Evolutionary conservation across 2,797 vertebrate genomes (phyloP).

Genomic region (Hyperoplus lanceolatus): DNA sequence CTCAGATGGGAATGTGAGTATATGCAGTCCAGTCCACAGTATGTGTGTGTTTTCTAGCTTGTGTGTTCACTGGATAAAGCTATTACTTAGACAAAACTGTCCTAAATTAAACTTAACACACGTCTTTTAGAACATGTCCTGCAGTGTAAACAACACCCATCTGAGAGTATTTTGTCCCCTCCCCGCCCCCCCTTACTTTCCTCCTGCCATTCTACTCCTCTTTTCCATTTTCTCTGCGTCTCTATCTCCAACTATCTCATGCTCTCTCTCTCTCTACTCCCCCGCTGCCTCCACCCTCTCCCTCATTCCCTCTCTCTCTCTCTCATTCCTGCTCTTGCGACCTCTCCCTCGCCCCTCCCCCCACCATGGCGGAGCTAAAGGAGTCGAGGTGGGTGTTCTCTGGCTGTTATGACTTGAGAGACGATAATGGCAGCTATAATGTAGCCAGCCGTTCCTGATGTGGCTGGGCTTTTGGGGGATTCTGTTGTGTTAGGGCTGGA

Average conservation of each 20-base stretch:
- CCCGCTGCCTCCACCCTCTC: conserved; percentile 68
- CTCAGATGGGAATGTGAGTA: conserved; percentile 41
- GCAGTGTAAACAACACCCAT: conserved; percentile 74
- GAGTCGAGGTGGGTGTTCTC: conserved; percentile 92
- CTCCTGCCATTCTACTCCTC: conserved; percentile 42
- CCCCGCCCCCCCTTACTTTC: conserved; percentile 43
- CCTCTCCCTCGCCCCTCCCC: conserved; percentile 73
- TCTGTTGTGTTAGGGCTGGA: conserved; percentile 85
- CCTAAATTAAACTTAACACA: conserved; percentile 44
- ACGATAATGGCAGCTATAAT: conserved; percentile 91
- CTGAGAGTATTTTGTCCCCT: conserved; percentile 64
- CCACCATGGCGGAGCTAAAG: conserved; percentile 66
- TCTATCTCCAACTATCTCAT: conserved; percentile 64
- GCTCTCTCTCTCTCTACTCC: conserved; percentile 39
- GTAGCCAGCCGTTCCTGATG: conserved; percentile 89
- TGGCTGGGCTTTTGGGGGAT: conserved; percentile 85
- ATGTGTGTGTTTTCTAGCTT: conserved; percentile 7
- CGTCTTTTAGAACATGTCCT: conserved; percentile 45
- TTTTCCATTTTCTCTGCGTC: conserved; percentile 59
- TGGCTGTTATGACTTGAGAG: conserved; percentile 91
- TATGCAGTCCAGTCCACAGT: neutral
- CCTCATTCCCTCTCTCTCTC: conserved; percentile 45
- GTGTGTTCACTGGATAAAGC: conserved; percentile 32
- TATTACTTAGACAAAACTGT: conserved; percentile 36
- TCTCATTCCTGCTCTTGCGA: conserved; percentile 75